Percentiles rank a stretch among this genome's conserved stretches.
Evolutionary conservation across 2,113 vertebrate species (phyloP).

Genomic region (Epinephelus fuscoguttatus): DNA sequence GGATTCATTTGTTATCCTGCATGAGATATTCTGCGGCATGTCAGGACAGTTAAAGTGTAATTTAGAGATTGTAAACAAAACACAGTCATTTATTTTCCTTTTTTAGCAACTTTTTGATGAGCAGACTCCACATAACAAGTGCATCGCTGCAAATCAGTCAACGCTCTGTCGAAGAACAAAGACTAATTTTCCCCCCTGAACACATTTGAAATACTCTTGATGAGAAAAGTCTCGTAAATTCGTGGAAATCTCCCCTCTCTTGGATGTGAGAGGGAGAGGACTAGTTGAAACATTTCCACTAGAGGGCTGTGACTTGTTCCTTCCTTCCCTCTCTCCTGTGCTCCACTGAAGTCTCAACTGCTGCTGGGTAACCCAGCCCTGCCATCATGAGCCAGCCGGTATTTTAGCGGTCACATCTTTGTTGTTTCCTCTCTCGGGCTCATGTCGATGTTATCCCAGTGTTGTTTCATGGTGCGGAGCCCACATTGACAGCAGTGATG

Average conservation of each 20-base stretch:
- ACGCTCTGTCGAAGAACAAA: not conserved
- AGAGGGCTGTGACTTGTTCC: slow-evolving; percentile 48
- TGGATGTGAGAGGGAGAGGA: slow-evolving; percentile 7
- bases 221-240: slow-evolving; percentile 24
- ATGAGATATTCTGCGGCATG: slow-evolving; percentile 50
- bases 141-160: not conserved
- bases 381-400: slow-evolving; percentile 20
- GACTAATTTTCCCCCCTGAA: not conserved
- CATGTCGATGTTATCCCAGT: slow-evolving; percentile 58
- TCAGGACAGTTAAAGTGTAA: slow-evolving; percentile 50
- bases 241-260: not conserved
- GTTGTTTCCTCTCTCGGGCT: slow-evolving; percentile 60
- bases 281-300: slow-evolving; percentile 49
- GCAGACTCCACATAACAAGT: not conserved
- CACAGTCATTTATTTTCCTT: slow-evolving; percentile 24
- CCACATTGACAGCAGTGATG: slow-evolving; percentile 77
- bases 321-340: slow-evolving; percentile 28
- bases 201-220: slow-evolving; percentile 21
- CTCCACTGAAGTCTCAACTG: slow-evolving; percentile 26
- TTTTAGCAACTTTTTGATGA: slow-evolving; percentile 43
- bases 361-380: slow-evolving; percentile 38
- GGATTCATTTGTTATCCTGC: slow-evolving; percentile 69
- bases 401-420: slow-evolving; percentile 62
- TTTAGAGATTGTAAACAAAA: slow-evolving; percentile 52
- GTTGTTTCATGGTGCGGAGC: slow-evolving; percentile 52